phyloP scores from a whole-genome alignment of 2,797 vertebrate species.

The Lycodopsis pacificus region DNA sequence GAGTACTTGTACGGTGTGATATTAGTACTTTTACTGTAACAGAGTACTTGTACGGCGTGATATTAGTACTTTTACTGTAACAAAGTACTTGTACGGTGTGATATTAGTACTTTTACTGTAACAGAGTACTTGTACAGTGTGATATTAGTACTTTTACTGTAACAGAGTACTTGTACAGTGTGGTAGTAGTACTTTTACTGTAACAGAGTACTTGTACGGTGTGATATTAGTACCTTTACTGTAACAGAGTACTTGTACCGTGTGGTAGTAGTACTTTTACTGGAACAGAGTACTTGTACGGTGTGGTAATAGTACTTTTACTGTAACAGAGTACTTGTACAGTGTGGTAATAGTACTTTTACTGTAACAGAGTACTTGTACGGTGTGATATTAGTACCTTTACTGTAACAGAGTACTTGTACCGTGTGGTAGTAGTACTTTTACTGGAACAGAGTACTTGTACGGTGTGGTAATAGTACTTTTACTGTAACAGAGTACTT shows the following conservation, averaged over 20 bases:
- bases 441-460: background rate
- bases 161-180: background rate
- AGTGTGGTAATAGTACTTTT: background rate
- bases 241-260: background rate
- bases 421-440: background rate
- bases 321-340: background rate
- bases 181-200: background rate
- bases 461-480: background rate
- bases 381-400: background rate
- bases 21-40: background rate
- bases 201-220: background rate
- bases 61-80: background rate
- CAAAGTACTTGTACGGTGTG: background rate
- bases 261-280: background rate
- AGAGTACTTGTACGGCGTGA: background rate
- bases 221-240: background rate
- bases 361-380: background rate
- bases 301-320: background rate
- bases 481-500: background rate
- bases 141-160: background rate
- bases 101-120: background rate
- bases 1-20: background rate
- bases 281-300: background rate
- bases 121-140: background rate
- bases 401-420: background rate